phyloP scores from a whole-genome alignment of 2,797 vertebrate species.

The Sebastes reedi region DNA sequence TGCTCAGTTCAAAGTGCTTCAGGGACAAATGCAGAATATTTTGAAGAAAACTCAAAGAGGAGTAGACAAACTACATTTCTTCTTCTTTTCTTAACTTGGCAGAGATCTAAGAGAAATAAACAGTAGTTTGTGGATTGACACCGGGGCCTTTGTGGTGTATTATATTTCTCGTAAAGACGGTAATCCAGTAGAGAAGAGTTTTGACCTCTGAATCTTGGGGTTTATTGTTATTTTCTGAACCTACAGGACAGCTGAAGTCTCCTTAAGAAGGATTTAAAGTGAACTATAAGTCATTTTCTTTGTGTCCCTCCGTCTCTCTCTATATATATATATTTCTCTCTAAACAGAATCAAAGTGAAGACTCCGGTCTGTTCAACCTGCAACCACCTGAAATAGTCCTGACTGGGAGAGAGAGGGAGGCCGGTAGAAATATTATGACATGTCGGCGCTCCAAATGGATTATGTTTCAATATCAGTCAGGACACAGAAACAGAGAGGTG shows the following conservation, averaged over 20 bases:
- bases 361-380: constrained; percentile 53
- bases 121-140: constrained; percentile 15
- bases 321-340: neutral
- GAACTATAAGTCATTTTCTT: constrained; percentile 10
- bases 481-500: constrained; percentile 70
- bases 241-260: constrained; percentile 12
- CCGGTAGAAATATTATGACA: constrained; percentile 79
- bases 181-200: constrained; percentile 23
- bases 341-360: constrained; percentile 35
- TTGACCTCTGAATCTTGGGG: constrained; percentile 38
- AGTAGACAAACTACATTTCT: neutral
- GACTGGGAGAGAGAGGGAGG: constrained; percentile 50
- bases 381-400: constrained; percentile 73
- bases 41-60: neutral
- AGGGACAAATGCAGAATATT: neutral
- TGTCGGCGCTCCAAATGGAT: constrained; percentile 85
- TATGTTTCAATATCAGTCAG: constrained; percentile 86
- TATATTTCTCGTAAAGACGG: constrained; percentile 34
- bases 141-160: constrained; percentile 10
- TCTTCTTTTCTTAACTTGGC: constrained; percentile 6
- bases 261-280: constrained; percentile 35
- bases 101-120: constrained; percentile 9
- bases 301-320: neutral
- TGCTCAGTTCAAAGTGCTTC: neutral
- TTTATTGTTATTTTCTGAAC: constrained; percentile 15